Conservation (phyloP, 2,113 vertebrate genomes). For the Ciconia stormi region DNA sequence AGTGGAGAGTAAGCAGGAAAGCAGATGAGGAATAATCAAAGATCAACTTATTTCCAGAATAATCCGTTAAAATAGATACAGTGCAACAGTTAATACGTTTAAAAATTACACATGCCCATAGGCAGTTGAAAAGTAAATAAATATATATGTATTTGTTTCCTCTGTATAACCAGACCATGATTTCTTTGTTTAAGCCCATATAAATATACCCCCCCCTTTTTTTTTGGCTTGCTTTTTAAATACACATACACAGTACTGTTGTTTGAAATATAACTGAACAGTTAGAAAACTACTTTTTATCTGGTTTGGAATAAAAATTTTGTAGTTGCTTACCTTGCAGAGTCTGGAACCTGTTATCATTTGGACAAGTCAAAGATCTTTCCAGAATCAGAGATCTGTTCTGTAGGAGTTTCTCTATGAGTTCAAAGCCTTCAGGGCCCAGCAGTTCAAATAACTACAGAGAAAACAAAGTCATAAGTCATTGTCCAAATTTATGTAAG, state of each 20-base stretch:
- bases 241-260: not conserved
- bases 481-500: not conserved
- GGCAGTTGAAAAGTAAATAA: not conserved
- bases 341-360: conserved; percentile 77
- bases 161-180: not conserved
- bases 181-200: not conserved
- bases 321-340: conserved; percentile 80
- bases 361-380: conserved; percentile 74
- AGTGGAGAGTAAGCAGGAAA: not conserved
- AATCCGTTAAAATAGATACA: not conserved
- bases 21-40: not conserved
- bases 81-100: not conserved
- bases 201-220: not conserved
- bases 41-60: not conserved
- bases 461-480: not conserved
- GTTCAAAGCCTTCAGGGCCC: conserved; percentile 92
- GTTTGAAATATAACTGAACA: not conserved
- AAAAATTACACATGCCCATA: not conserved
- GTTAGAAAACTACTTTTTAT: not conserved
- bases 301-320: not conserved
- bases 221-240: not conserved
- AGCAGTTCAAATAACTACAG: conserved; percentile 92
- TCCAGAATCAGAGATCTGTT: conserved; percentile 85
- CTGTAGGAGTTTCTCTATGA: conserved; percentile 92
- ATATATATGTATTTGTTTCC: not conserved